Conservation (phyloP, 2,888 invertebrate species). For the Macrophya alboannulata region DNA sequence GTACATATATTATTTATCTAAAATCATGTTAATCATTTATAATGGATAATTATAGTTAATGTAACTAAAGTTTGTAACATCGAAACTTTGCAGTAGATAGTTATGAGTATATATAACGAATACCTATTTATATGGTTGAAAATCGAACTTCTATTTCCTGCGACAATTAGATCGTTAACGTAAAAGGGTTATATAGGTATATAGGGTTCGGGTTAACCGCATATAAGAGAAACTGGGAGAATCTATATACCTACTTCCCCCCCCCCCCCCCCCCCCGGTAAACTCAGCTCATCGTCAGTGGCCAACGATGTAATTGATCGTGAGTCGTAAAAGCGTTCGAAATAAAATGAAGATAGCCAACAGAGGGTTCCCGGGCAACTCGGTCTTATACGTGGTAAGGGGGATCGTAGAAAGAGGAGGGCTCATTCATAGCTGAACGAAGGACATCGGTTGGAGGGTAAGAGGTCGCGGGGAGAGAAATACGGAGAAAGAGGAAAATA, state of each 20-base stretch:
- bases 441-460: neutral
- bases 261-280: neutral
- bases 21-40: neutral
- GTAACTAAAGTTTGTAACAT: neutral
- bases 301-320: conserved; percentile 35
- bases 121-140: too few relatives aligned
- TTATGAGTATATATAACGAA: too few relatives aligned
- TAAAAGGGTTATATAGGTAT: neutral
- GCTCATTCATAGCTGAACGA: conserved; percentile 39
- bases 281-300: neutral
- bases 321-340: conserved; percentile 31
- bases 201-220: neutral
- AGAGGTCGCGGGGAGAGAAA: neutral
- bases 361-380: neutral
- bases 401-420: neutral
- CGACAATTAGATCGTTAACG: conserved; percentile 21
- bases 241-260: conserved; percentile 12
- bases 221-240: neutral
- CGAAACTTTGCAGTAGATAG: too few relatives aligned
- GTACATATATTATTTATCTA: neutral
- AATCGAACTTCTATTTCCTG: too few relatives aligned
- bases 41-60: neutral
- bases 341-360: conserved; percentile 27
- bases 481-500: neutral
- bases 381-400: neutral